Percentiles rank a stretch among this genome's conserved stretches.
Evolutionary conservation across 2,113 vertebrate genomes (phyloP).

Genomic region (Pristiophorus japonicus): DNA sequence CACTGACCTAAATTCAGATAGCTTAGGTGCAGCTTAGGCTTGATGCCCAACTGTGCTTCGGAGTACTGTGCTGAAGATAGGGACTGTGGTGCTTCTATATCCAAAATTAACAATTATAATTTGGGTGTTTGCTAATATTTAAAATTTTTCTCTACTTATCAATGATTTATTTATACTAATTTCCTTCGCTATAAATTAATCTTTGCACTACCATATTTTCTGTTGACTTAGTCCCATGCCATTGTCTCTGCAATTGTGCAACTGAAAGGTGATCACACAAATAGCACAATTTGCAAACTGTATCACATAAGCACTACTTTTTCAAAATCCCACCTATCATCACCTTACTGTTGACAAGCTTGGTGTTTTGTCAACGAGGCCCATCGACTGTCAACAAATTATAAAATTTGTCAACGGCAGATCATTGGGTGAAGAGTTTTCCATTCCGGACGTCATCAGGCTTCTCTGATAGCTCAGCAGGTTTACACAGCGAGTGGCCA

Average conservation of each 20-base stretch:
- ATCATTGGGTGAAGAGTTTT: neutral
- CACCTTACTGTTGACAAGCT: neutral
- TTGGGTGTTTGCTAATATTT: neutral
- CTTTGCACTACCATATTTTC: neutral
- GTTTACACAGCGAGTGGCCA: neutral
- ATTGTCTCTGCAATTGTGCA: neutral
- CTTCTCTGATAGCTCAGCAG: neutral
- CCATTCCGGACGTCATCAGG: neutral
- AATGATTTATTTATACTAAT: neutral
- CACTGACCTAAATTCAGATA: too few species aligned
- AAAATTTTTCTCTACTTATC: neutral
- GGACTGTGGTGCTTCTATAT: neutral
- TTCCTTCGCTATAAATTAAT: neutral
- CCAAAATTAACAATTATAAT: neutral
- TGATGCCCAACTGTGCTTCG: neutral
- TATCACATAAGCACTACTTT: too few species aligned
- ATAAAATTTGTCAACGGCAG: neutral
- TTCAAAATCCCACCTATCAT: neutral
- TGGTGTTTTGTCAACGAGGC: neutral
- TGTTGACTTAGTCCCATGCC: neutral
- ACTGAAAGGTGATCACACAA: neutral
- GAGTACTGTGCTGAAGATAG: neutral
- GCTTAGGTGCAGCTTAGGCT: too few species aligned
- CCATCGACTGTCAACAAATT: neutral
- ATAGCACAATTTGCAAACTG: neutral